Evolutionary conservation across 2,797 vertebrate species (phyloP).

Genomic region (Onychomys arenicola): DNA sequence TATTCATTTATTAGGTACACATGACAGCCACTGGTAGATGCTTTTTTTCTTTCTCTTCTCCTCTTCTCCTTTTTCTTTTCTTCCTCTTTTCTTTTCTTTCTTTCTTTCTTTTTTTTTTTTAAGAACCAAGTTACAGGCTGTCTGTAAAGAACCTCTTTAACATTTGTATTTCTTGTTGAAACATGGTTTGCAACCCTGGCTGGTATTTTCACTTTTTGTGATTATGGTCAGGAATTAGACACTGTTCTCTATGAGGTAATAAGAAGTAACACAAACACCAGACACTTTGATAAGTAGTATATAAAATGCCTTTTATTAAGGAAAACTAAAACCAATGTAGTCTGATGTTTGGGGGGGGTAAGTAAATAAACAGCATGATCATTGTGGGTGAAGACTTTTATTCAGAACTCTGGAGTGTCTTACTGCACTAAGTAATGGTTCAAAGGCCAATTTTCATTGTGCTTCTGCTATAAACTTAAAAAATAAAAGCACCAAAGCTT

Average conservation of each 20-base stretch:
- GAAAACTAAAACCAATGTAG: constrained; percentile 29
- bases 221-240: constrained; percentile 34
- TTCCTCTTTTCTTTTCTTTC: neutral
- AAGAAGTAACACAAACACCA: constrained; percentile 8
- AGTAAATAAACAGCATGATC: constrained; percentile 2
- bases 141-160: constrained; percentile 19
- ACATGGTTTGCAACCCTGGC: neutral
- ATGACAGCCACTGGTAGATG: constrained; percentile 11
- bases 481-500: neutral
- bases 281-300: neutral
- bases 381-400: constrained; percentile 32
- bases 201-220: constrained; percentile 60
- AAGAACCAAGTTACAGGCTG: neutral
- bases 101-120: neutral
- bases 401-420: constrained; percentile 42
- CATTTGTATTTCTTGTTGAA: constrained; percentile 6
- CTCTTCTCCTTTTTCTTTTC: no score
- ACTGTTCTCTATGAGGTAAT: constrained; percentile 2
- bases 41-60: neutral
- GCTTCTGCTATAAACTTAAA: constrained; percentile 63
- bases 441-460: constrained; percentile 49
- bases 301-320: constrained; percentile 42
- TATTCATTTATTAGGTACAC: neutral
- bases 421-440: constrained; percentile 31
- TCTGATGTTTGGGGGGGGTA: neutral